Evolutionary conservation across 2,888 invertebrate genomes (phyloP), one percentile per base, ranked within the genome.

Genomic region (Thecophora atra): DNA sequence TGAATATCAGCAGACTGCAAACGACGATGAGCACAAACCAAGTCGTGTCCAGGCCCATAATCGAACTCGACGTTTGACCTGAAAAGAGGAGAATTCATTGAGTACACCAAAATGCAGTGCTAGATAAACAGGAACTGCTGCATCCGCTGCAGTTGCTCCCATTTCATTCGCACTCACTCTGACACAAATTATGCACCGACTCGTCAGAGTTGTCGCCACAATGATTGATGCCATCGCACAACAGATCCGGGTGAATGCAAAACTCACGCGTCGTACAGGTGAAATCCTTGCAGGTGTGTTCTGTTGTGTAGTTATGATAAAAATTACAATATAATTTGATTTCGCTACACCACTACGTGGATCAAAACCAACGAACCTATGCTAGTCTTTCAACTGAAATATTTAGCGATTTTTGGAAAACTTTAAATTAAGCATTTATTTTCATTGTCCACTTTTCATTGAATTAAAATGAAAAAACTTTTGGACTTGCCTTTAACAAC

Each of bases 181-280:
- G 92, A 88, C 97, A 97, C 79, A 94, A 89, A 75, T 92, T 91
- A 81, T 93, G 92, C 82, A 93, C 91, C 79, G 93, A 92, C 88
- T 97, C 97, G 84, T 97, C 97, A 66, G 96, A 96, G 77, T 94
- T 95, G 87, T 97, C 96, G 66, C 94, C 96, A 86, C 97, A 97
- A 87, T 98, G 97, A 88, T 96, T 94, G 77, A 97, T 92, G 73
- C 93, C 93, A 88, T 98, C 97, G 88, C 97, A 97, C 79, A 94
- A 91, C 74, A 98, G 90, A 86, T 96, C 96, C 74, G 92, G 93
- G 86, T 94, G 93, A 82, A 97, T 96, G 89, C 97, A 98, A 89
- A 96, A 94, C 87, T 95, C 93, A 77, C 94, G 92, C 83, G 92
- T 90, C 82, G 91, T 92, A 87, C 97, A 97, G 78, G 94, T 90